These are phyloP conservation scores for Grus americana DNA, from an alignment of 2,113 vertebrate species.

Conservation along the genomic window DNA sequence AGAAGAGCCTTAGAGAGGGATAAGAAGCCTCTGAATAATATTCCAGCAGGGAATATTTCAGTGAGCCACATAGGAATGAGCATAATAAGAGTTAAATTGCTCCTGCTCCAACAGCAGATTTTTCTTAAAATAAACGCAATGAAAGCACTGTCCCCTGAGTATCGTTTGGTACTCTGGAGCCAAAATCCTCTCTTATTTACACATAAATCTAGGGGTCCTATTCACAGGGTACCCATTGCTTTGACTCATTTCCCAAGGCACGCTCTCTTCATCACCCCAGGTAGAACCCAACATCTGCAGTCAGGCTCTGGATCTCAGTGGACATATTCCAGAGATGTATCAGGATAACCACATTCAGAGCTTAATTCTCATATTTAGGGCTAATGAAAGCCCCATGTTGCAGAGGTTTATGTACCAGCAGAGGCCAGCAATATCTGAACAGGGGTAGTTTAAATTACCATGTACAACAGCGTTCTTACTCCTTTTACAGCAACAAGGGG, in stretches of 20 bases:
- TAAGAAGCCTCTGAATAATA: not conserved
- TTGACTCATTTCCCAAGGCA: not conserved
- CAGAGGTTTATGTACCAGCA: not conserved
- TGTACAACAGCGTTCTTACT: not conserved
- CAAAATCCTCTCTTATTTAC: slow-evolving; percentile 30
- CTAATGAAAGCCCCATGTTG: slow-evolving; percentile 25
- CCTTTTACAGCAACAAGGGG: not conserved
- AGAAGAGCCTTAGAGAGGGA: not conserved
- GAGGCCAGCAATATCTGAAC: slow-evolving; percentile 3
- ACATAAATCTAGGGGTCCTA: slow-evolving; percentile 26
- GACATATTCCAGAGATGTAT: not conserved
- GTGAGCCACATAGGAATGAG: not conserved
- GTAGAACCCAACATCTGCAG: slow-evolving; percentile 18
- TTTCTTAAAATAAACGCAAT: slow-evolving; percentile 42
- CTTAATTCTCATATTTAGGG: not conserved
- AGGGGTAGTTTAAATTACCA: not conserved
- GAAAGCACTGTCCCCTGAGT: slow-evolving; percentile 21
- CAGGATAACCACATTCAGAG: not conserved
- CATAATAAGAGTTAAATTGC: slow-evolving; percentile 46
- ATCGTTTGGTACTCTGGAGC: not conserved
- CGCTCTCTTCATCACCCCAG: not conserved
- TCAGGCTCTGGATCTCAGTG: not conserved
- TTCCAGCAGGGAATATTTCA: not conserved
- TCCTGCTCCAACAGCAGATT: slow-evolving; percentile 19
- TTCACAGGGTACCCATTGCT: slow-evolving; percentile 1